Percentiles rank a stretch among this genome's conserved stretches.
Evolutionary conservation across 2,797 vertebrate genomes (phyloP).

Genomic region (Meriones psammophilus): DNA sequence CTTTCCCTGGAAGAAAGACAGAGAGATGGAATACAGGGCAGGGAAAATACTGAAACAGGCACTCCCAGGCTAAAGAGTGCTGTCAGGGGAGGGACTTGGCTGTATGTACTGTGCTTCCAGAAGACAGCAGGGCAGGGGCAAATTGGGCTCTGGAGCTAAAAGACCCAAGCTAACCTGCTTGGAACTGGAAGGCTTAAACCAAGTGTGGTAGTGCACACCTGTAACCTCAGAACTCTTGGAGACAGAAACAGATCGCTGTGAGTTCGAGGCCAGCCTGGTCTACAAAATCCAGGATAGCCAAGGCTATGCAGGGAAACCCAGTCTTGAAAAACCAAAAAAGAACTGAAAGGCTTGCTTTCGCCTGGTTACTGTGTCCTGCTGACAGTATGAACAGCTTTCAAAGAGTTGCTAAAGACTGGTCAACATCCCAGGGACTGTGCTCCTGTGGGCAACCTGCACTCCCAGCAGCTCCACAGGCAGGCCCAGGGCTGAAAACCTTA

Average conservation of each 20-base stretch:
- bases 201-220: no score
- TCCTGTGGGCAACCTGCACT: background rate
- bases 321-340: no score
- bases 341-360: background rate
- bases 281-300: no score
- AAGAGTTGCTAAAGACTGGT: background rate
- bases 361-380: background rate
- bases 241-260: no score
- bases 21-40: fast-evolving
- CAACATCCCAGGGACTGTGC: background rate
- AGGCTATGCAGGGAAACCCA: no score
- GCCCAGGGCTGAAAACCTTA: background rate
- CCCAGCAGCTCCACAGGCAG: background rate
- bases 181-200: background rate
- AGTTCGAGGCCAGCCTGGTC: no score
- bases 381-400: background rate
- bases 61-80: background rate
- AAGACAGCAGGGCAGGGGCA: background rate
- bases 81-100: fast-evolving
- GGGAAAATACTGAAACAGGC: background rate
- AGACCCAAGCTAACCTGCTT: background rate
- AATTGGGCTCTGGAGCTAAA: background rate
- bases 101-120: background rate
- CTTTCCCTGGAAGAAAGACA: background rate
- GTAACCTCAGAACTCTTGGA: no score